A percentile compares a stretch with the other conserved stretches of the same genome.
phyloP scores from a whole-genome alignment of 2,113 vertebrate species.

The Phasianus colchicus region DNA sequence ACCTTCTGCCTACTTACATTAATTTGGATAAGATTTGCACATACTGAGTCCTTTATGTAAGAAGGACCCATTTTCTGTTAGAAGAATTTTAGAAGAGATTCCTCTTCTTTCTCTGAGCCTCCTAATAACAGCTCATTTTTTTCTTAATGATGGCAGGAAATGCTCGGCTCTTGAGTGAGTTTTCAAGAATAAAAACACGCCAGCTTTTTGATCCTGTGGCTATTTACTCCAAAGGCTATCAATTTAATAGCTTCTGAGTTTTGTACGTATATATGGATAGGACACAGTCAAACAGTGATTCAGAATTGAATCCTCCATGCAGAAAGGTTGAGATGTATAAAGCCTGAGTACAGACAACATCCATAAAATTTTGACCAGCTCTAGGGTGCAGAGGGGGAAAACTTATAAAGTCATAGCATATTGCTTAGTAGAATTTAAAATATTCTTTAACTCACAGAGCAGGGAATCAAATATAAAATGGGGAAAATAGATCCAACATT shows the following conservation, averaged over 20 bases:
- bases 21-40: not conserved
- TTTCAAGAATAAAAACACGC: conserved; percentile 7
- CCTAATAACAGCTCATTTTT: not conserved
- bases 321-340: not conserved
- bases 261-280: not conserved
- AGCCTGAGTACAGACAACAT: not conserved
- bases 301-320: conserved; percentile 1
- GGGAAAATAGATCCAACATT: conserved; percentile 51
- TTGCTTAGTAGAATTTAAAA: conserved; percentile 49
- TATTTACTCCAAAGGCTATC: not conserved
- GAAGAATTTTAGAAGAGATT: not conserved
- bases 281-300: not conserved
- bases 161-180: not conserved
- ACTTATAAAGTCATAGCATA: not conserved
- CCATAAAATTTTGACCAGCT: conserved; percentile 23
- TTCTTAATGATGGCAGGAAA: not conserved
- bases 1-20: not conserved
- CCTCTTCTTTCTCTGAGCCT: not conserved
- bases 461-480: conserved; percentile 38
- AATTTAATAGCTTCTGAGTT: not conserved
- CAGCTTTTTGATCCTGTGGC: not conserved
- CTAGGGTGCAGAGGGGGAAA: not conserved
- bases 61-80: not conserved
- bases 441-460: conserved; percentile 10
- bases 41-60: not conserved